phyloP scores from a whole-genome alignment of 2,888 invertebrate genomes.

The Ryuthela nishihirai region DNA sequence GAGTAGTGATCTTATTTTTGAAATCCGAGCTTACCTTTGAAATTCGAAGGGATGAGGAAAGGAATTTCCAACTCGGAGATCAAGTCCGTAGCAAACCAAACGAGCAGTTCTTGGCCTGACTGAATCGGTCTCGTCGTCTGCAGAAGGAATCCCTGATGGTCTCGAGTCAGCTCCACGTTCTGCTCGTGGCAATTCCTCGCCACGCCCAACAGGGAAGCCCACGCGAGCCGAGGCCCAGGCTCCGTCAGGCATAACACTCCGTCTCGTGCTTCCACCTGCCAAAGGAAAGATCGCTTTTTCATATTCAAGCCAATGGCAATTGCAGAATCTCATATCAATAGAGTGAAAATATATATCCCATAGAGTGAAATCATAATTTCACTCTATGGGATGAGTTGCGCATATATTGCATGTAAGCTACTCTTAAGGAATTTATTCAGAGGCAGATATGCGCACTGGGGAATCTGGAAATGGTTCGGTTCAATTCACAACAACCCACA shows the following conservation, averaged over 20 bases:
- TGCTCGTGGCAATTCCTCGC: slow-evolving; percentile 33
- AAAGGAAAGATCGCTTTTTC: background rate
- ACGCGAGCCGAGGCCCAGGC: slow-evolving; percentile 4
- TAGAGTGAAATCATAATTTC: background rate
- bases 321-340: background rate
- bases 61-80: slow-evolving; percentile 70
- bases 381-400: no score
- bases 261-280: slow-evolving; percentile 9
- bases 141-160: slow-evolving; percentile 19
- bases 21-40: slow-evolving; percentile 68
- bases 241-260: slow-evolving; percentile 9
- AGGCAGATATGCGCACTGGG: no score
- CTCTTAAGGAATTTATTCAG: no score
- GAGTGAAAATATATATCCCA: background rate
- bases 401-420: no score
- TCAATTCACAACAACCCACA: no score
- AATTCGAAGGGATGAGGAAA: slow-evolving; percentile 71
- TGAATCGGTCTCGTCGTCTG: slow-evolving; percentile 45
- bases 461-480: no score
- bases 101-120: slow-evolving; percentile 65
- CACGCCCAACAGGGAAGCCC: slow-evolving; percentile 19
- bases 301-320: background rate
- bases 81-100: slow-evolving; percentile 80
- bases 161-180: slow-evolving; percentile 24
- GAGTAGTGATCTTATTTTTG: no score